phyloP scores from a whole-genome alignment of 2,113 vertebrate species.

The Rynchops niger region DNA sequence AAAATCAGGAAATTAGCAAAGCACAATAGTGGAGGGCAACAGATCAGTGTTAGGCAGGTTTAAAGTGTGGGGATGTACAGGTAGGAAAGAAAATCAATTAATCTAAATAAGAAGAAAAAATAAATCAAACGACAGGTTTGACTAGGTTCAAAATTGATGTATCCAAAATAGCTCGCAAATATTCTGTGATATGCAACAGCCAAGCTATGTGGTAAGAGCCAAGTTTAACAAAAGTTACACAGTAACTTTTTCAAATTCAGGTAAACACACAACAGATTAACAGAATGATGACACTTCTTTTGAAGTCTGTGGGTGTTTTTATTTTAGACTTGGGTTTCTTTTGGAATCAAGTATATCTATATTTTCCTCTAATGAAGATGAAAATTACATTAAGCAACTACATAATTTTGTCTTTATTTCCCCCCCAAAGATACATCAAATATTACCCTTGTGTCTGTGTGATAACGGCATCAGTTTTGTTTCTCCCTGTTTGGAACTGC shows the following conservation, averaged over 20 bases:
- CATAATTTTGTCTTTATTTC: background rate
- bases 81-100: background rate
- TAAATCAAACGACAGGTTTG: background rate
- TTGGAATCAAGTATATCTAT: background rate
- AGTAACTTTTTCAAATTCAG: background rate
- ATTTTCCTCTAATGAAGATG: background rate
- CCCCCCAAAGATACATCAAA: background rate
- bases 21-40: background rate
- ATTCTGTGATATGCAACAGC: background rate
- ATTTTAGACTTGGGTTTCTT: background rate
- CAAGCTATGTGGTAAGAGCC: background rate
- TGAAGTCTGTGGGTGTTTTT: background rate
- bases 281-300: background rate
- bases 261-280: background rate
- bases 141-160: background rate
- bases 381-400: background rate
- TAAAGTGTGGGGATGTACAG: background rate
- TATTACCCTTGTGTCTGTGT: background rate
- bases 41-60: background rate
- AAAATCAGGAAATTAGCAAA: background rate
- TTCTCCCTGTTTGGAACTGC: background rate
- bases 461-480: background rate
- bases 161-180: background rate
- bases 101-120: background rate
- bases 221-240: background rate